Percentiles rank a stretch among this genome's conserved stretches.
phyloP scores from a whole-genome alignment of 2,888 invertebrate species.

The Drosophila parthenogenetica region DNA sequence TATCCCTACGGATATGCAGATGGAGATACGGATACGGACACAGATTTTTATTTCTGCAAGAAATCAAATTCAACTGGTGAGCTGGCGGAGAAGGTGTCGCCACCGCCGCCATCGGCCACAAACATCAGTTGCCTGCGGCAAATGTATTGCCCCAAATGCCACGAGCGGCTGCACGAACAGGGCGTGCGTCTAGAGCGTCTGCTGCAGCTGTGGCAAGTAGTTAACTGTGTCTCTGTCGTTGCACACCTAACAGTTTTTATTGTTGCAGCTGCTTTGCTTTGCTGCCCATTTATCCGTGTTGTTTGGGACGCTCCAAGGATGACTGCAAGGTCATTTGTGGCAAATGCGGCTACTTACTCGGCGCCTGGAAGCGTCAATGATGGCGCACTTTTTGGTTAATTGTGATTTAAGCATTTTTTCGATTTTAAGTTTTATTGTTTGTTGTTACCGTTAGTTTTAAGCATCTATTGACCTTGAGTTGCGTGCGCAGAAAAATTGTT shows the following conservation, averaged over 20 bases:
- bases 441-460: conserved; percentile 38
- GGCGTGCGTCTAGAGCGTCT: conserved; percentile 72
- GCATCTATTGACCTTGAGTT: conserved; percentile 48
- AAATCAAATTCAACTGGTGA: conserved; percentile 70
- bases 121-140: conserved; percentile 77
- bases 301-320: conserved; percentile 61
- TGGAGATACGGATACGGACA: conserved; percentile 38
- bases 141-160: conserved; percentile 79
- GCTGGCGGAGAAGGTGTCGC: conserved; percentile 65
- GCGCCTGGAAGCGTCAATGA: conserved; percentile 74
- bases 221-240: too few relatives aligned
- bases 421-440: conserved; percentile 20
- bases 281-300: conserved; percentile 74
- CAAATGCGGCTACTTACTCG: conserved; percentile 77
- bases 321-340: conserved; percentile 78
- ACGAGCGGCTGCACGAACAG: conserved; percentile 75
- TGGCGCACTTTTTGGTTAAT: conserved; percentile 2
- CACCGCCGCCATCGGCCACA: conserved; percentile 53
- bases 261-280: conserved; percentile 73
- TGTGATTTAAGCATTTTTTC: conserved; percentile 16
- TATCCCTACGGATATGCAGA: conserved; percentile 72
- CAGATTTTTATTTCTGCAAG: conserved; percentile 64
- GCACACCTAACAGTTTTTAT: not conserved
- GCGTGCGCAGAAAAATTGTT: conserved; percentile 22
- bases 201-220: conserved; percentile 69